These are phyloP conservation scores for Acanthaster planci DNA, from an alignment of 35 echinoderm and acorn worm species.

Conservation along the genomic window DNA sequence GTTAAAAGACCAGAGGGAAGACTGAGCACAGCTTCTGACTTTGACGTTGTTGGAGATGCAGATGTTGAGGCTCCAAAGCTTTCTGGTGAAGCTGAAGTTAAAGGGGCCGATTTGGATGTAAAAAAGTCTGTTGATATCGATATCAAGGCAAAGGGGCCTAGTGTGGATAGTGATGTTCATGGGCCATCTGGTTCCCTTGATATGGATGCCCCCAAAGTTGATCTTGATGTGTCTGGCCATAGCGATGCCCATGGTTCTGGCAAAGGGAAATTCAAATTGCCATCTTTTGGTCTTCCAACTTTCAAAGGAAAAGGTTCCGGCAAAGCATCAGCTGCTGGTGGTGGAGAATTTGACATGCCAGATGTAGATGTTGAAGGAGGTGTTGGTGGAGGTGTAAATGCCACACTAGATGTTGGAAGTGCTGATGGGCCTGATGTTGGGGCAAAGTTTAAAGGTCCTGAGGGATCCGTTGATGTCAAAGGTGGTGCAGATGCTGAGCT, in stretches of 20 bases:
- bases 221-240: neutral
- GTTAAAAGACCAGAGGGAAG: constrained; percentile 36
- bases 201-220: neutral
- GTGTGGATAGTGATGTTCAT: constrained; percentile 22
- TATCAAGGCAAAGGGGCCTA: constrained; percentile 26
- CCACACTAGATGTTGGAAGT: neutral
- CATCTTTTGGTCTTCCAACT: neutral
- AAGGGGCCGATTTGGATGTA: constrained; percentile 34
- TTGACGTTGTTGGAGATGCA: constrained; percentile 39
- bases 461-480: neutral
- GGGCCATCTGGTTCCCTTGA: constrained; percentile 23
- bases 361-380: constrained; percentile 13
- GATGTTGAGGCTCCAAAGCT: constrained; percentile 25
- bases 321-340: neutral
- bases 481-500: constrained; percentile 26
- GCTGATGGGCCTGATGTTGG: constrained; percentile 42
- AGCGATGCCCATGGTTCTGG: neutral
- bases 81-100: neutral
- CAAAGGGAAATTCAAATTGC: neutral
- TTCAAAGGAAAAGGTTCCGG: neutral
- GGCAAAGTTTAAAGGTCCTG: constrained; percentile 22
- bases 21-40: neutral
- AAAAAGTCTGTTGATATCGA: constrained; percentile 22
- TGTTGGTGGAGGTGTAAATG: neutral
- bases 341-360: constrained; percentile 9